These are phyloP conservation scores for Plutomurus gul DNA, from an alignment of 1,140 invertebrate genomes.

Conservation along the genomic window DNA sequence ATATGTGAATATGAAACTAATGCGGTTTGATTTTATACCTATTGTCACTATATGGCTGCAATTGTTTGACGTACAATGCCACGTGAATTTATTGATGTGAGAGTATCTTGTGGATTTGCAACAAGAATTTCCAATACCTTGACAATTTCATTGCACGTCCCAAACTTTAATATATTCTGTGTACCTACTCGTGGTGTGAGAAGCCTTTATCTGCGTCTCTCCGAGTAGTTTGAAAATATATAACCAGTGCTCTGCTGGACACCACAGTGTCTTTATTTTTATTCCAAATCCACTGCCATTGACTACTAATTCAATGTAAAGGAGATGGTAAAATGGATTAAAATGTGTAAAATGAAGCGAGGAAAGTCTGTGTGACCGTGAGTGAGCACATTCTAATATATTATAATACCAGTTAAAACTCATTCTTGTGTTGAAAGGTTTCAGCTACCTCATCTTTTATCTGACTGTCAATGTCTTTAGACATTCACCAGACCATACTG, in stretches of 20 bases:
- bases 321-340: slow-evolving; percentile 15
- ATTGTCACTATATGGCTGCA: too few species aligned
- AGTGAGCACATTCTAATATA: slow-evolving; percentile 26
- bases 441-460: slow-evolving; percentile 27
- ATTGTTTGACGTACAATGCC: too few species aligned
- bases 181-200: too few species aligned
- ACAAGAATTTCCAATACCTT: too few species aligned
- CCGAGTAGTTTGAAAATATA: too few species aligned
- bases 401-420: slow-evolving; percentile 25
- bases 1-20: too few species aligned
- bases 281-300: background rate
- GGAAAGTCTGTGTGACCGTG: slow-evolving; percentile 18
- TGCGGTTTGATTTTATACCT: too few species aligned
- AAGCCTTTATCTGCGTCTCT: too few species aligned
- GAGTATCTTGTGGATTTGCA: too few species aligned
- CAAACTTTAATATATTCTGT: too few species aligned
- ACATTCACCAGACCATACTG: slow-evolving; percentile 19
- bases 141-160: too few species aligned
- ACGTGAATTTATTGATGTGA: too few species aligned
- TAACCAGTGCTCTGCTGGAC: slow-evolving; percentile 8
- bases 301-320: slow-evolving; percentile 28
- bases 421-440: slow-evolving; percentile 16
- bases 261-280: background rate
- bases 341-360: slow-evolving; percentile 27
- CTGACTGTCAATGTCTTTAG: slow-evolving; percentile 22